These are phyloP conservation scores for Tinea semifulvella DNA, from an alignment of 2,888 invertebrate species.

Conservation along the genomic window DNA sequence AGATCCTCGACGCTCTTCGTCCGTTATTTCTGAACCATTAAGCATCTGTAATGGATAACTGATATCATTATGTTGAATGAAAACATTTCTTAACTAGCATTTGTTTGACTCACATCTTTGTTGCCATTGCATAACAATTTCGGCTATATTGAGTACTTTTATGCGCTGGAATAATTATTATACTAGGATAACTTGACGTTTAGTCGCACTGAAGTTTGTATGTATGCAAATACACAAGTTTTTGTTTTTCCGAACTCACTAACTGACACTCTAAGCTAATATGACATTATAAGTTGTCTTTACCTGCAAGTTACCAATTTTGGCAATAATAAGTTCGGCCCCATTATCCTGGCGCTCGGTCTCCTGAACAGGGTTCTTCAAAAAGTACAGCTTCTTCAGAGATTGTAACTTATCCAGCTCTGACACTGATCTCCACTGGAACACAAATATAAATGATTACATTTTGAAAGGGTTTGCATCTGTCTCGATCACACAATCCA, in stretches of 20 bases:
- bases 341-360: conserved; percentile 74
- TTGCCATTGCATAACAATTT: too few species aligned
- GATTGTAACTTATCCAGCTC: conserved; percentile 81
- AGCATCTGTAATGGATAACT: conserved; percentile 66
- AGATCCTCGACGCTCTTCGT: conserved; percentile 81
- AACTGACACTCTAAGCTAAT: neutral
- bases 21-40: conserved; percentile 75
- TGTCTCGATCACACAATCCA: too few species aligned
- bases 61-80: too few species aligned
- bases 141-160: too few species aligned
- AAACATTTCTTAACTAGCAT: too few species aligned
- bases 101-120: too few species aligned
- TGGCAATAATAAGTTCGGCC: conserved; percentile 83
- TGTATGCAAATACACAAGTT: too few species aligned
- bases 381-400: conserved; percentile 74
- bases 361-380: conserved; percentile 75
- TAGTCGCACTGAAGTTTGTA: too few species aligned
- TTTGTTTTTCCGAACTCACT: neutral
- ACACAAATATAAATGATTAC: conserved; percentile 23
- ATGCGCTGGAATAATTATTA: too few species aligned
- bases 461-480: too few species aligned
- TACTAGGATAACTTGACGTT: too few species aligned
- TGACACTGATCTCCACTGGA: conserved; percentile 83
- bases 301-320: conserved; percentile 76
- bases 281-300: conserved; percentile 9